phyloP scores from a whole-genome alignment of 2,113 vertebrate species.

The Thymallus thymallus region DNA sequence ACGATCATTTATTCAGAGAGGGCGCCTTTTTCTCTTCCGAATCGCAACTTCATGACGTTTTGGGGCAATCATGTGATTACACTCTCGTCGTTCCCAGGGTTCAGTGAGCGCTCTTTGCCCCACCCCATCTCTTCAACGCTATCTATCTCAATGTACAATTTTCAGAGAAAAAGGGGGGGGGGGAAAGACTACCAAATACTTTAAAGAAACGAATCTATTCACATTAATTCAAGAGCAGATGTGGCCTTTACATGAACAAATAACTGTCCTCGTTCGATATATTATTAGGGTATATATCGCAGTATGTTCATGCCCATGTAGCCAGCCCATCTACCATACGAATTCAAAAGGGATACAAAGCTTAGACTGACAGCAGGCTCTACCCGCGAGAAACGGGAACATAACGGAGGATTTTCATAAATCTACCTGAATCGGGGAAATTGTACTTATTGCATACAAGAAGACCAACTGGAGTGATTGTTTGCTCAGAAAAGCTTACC shows the following conservation, averaged over 20 bases:
- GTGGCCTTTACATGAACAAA: constrained; percentile 45
- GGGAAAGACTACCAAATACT: constrained; percentile 54
- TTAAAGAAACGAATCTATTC: constrained; percentile 46
- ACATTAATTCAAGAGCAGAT: constrained; percentile 42
- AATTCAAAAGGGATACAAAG: constrained; percentile 70
- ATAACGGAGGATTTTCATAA: constrained; percentile 56
- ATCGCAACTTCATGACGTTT: constrained; percentile 77
- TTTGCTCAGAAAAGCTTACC: constrained; percentile 53
- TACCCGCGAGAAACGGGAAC: constrained; percentile 58
- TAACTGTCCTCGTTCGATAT: constrained; percentile 56
- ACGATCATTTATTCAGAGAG: constrained; percentile 73
- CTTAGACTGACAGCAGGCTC: constrained; percentile 68
- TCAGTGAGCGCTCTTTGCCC: constrained; percentile 84
- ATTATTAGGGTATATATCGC: constrained; percentile 54
- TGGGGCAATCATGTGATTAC: constrained; percentile 81
- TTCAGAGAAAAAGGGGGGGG: constrained; percentile 70
- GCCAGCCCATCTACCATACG: constrained; percentile 56
- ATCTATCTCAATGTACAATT: constrained; percentile 75
- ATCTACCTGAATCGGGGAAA: constrained; percentile 53
- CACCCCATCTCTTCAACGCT: constrained; percentile 79
- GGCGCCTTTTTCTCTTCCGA: constrained; percentile 75
- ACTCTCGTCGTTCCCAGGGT: constrained; percentile 79
- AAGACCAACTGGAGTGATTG: constrained; percentile 52
- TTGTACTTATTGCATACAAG: constrained; percentile 48
- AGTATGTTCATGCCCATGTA: constrained; percentile 77